Conservation (phyloP, 2,888 invertebrate genomes). For the Callinectes sapidus region DNA sequence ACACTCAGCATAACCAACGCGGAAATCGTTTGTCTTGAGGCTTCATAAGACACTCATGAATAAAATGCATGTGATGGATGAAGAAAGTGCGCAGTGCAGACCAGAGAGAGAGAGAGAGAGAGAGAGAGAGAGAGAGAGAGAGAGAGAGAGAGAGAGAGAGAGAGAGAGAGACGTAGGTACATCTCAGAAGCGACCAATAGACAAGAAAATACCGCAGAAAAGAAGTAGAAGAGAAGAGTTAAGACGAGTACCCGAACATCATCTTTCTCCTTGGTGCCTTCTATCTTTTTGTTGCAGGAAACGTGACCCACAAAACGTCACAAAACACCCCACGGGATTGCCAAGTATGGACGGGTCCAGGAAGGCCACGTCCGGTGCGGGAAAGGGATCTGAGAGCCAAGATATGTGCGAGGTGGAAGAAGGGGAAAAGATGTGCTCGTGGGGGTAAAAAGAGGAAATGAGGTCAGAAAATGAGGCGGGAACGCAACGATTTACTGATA, state of each 20-base stretch:
- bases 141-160: constrained; percentile 1
- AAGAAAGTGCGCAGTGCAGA: background rate
- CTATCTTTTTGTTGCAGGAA: background rate
- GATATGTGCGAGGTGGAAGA: background rate
- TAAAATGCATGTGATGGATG: background rate
- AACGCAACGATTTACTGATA: background rate
- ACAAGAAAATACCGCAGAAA: background rate
- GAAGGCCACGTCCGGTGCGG: background rate
- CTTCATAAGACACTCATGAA: no score
- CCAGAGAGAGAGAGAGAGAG: background rate
- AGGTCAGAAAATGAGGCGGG: background rate
- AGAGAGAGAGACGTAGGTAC: background rate
- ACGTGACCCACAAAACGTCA: background rate
- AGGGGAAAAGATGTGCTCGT: background rate
- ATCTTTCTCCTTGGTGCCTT: background rate
- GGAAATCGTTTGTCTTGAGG: no score
- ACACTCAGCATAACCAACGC: no score
- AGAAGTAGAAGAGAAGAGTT: background rate
- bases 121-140: constrained; percentile 1
- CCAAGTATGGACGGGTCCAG: background rate
- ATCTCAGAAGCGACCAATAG: background rate
- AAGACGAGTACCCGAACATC: background rate
- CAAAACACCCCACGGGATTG: background rate
- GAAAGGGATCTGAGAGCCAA: constrained; percentile 15
- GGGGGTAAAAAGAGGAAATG: background rate